phyloP scores from a whole-genome alignment of 2,888 invertebrate genomes.

The Acrobasis repandana region DNA sequence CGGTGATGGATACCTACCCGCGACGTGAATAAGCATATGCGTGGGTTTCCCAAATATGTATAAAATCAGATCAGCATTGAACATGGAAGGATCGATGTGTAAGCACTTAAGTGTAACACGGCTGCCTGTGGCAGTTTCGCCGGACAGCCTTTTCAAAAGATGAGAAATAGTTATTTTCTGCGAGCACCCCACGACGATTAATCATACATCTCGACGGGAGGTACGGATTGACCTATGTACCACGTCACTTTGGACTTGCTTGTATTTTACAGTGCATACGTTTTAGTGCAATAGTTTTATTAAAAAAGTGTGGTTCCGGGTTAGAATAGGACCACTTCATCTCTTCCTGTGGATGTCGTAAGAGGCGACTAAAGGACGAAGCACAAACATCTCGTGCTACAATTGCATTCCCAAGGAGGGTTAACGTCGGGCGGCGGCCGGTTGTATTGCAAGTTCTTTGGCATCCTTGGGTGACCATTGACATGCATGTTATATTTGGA shows the following conservation, averaged over 20 bases:
- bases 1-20: not conserved
- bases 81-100: conserved; percentile 54
- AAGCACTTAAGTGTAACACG: conserved; percentile 60
- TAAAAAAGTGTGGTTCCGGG: no score
- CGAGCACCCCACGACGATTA: conserved; percentile 66
- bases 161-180: conserved; percentile 76
- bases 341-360: no score
- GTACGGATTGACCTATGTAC: conserved; percentile 67
- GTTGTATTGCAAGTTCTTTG: no score
- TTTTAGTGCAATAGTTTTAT: not conserved
- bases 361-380: no score
- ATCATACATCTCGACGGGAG: conserved; percentile 67
- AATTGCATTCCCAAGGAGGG: no score
- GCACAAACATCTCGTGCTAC: no score
- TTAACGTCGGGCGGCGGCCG: no score
- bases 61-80: conserved; percentile 39
- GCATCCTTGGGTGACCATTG: no score
- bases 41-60: conserved; percentile 37
- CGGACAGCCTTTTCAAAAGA: conserved; percentile 70
- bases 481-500: no score
- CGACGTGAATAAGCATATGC: conserved; percentile 33
- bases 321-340: no score
- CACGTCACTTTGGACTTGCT: conserved; percentile 46
- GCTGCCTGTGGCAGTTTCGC: conserved; percentile 67
- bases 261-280: conserved; percentile 22